Evolutionary conservation across 2,113 vertebrate genomes (phyloP), one percentile per base, ranked within the genome.

Genomic region (Pagrus major): DNA sequence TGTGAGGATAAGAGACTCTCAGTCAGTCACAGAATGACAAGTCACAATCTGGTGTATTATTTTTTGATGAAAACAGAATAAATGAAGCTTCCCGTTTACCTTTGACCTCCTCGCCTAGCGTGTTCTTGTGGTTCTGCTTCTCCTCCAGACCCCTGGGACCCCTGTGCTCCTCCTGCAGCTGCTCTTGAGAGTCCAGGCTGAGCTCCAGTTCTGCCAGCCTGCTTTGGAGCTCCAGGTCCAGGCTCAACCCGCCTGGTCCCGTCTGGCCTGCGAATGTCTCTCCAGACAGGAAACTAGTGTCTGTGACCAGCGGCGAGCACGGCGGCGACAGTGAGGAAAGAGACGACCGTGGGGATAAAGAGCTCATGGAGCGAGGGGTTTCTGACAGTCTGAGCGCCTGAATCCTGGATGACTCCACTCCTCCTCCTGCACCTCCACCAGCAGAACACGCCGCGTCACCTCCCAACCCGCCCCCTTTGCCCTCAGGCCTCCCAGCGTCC

Each of bases 241-340:
- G 93, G 72, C 96, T 95, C 31, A 86, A 2, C 25, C 91, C 94
- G 67, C 93, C 93, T 68, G 86, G 93, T 89, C 78, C 96, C 85
- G 84, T 86, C 56, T 95, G 93, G 74, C 90, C 95, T 41, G 94
- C 73, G 56, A 97, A 97, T 11, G 94, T 88, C 59, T 98, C 97
- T 9, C 96, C 96, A 9, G 94, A 76, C 83, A 98, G 88, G 71
- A 97, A 96, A 10, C 86, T 91, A 75, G 88, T 6, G 65, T 98
- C 97, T 0, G 94, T 86, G 51, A 96, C 95, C 55, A 98, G 94
- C 0, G 98, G 98, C 4, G 98, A 99, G 89, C 97, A 97, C 15
- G 98, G 98, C 0, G 98, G 98, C 1, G 97, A 99, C 0, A 97
- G 95, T 16, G 98, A 99, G 55, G 98, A 99, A 5, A 99, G 95